Conservation (phyloP, 23 tunicate species). For the Oikopleura vanhoeffeni region DNA sequence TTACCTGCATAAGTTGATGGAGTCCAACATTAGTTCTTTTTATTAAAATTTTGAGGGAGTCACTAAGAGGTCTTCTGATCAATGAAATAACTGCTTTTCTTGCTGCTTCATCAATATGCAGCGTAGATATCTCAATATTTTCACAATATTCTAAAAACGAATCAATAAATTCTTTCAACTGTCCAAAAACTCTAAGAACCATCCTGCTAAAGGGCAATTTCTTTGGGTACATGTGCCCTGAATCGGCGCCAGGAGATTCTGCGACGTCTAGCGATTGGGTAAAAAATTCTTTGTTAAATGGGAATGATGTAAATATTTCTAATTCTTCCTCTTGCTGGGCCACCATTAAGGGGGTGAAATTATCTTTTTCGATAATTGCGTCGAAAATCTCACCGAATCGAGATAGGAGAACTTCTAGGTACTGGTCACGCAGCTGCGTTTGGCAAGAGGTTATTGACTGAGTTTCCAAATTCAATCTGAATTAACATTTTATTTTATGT, state of each 20-base stretch:
- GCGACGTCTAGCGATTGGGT: not conserved
- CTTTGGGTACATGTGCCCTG: not conserved
- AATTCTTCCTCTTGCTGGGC: not conserved
- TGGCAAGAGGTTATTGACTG: not conserved
- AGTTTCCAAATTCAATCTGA: not conserved
- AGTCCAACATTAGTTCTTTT: not conserved
- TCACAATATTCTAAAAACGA: not conserved
- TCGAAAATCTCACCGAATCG: not conserved
- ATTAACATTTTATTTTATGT: too few species aligned
- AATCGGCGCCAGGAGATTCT: not conserved
- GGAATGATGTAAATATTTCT: not conserved
- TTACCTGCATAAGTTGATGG: constrained; percentile 2
- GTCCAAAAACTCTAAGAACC: constrained; percentile 4
- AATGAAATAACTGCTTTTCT: not conserved
- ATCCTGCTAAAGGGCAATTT: not conserved
- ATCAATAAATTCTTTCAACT: not conserved
- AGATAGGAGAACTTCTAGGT: not conserved
- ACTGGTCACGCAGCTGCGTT: not conserved
- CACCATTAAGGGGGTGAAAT: not conserved
- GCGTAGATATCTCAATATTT: not conserved
- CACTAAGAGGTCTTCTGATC: not conserved
- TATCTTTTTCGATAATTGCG: not conserved
- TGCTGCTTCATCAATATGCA: not conserved
- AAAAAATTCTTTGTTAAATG: not conserved
- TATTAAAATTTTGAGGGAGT: not conserved